Conservation (phyloP, 2,888 invertebrate genomes). For the Hanleya hanleyi region DNA sequence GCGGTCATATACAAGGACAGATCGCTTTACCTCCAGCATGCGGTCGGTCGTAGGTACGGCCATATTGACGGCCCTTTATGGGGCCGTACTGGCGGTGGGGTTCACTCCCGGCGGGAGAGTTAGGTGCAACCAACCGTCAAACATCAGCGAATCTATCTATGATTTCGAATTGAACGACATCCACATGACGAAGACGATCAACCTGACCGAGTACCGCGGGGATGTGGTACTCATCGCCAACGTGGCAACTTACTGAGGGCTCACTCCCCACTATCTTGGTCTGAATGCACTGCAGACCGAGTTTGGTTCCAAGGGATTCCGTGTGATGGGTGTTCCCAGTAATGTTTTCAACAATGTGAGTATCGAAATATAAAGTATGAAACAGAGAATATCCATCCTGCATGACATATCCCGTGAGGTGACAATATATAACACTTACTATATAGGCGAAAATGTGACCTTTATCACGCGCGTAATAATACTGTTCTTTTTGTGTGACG, state of each 20-base stretch:
- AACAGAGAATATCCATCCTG: too few relatives aligned
- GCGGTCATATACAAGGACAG: too few relatives aligned
- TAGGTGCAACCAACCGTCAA: background rate
- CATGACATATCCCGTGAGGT: too few relatives aligned
- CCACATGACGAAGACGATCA: background rate
- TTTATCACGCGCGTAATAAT: too few relatives aligned
- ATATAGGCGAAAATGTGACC: too few relatives aligned
- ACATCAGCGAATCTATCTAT: background rate
- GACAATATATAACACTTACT: too few relatives aligned
- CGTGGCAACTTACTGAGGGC: constrained; percentile 1
- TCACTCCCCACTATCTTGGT: background rate
- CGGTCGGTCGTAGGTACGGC: too few relatives aligned
- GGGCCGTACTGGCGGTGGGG: too few relatives aligned
- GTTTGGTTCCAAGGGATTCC: background rate
- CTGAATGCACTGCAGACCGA: constrained; percentile 8
- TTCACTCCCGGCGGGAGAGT: background rate
- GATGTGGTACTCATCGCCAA: background rate
- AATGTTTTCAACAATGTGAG: background rate
- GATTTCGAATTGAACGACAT: background rate
- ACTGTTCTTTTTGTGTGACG: too few relatives aligned
- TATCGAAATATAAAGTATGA: too few relatives aligned
- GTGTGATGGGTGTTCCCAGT: background rate
- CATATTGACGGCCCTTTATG: too few relatives aligned
- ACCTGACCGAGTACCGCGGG: background rate
- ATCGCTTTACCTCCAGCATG: too few relatives aligned